Evolutionary conservation across 2,888 invertebrate species (phyloP), one percentile per base, ranked within the genome.

Genomic region (Dolichopus griseipennis): DNA sequence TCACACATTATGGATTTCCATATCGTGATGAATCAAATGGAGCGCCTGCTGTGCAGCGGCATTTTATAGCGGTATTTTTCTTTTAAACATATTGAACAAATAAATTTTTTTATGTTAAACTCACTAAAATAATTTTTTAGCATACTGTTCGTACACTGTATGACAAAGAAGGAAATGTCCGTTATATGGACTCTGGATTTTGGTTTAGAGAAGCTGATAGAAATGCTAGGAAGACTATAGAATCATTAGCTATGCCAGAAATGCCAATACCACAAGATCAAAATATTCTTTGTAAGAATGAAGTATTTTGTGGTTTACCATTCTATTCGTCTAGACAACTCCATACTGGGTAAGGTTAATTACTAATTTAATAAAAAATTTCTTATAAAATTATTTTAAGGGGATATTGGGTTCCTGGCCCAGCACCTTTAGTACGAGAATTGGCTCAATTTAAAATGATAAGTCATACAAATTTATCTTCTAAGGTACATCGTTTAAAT

Each of bases 1-100:
- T 73, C 22, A 76, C 77, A 33, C 78, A 82, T 6, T 74, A 85
- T 33, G 86, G 86, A 7, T 85, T 85, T 73, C 86, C 87, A 1
- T 87, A 84, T 75, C 79, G 80, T 67, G 83, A 79, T 68, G 81
- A 83, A 64, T 75, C 77, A 1, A 74, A 77, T 10, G 75, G 75
- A 21, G 69, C 74, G 37, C 79, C 79, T 9, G 72, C 75, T 67
- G 81, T 83, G 1, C 84, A 86, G 73, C 76, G 87, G 37, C 80
- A 84, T 70, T 79, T 83, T 69, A 78, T 84, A 21, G 78, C 84
- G 73, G 86, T 86, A 76, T 75, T 33, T 12, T 15, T 37, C 12
- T 34, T 65, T 8, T 67, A n/a, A 65, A 20, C 9, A 21, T 6
- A 41, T 22, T n/a, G 27, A 64, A 37, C 2, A 43, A n/a, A n/a